phyloP scores from a whole-genome alignment of 2,113 vertebrate species.

The Tupaia chinensis region DNA sequence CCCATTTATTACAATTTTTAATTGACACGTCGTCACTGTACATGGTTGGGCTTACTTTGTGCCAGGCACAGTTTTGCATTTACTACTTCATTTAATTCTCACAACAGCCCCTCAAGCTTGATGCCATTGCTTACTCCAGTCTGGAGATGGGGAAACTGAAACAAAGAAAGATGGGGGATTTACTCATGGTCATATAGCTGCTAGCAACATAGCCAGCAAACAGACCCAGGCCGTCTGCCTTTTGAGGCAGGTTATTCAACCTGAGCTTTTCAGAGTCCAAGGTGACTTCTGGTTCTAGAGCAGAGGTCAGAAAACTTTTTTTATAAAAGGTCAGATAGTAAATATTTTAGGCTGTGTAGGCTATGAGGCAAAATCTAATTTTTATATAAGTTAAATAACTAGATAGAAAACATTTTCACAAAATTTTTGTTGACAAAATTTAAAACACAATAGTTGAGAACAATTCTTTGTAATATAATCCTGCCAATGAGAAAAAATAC shows the following conservation, averaged over 20 bases:
- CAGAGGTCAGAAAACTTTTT: background rate
- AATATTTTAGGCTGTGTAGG: background rate
- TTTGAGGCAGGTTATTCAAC: background rate
- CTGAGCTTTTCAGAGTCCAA: background rate
- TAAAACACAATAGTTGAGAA: conserved; percentile 14
- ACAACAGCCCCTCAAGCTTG: background rate
- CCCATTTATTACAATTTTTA: too few relatives aligned
- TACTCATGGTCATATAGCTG: background rate
- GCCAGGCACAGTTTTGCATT: background rate
- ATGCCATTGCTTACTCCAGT: background rate
- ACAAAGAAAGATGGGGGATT: background rate
- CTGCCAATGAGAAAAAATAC: background rate
- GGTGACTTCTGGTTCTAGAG: background rate
- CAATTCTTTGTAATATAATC: background rate
- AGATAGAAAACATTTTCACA: background rate
- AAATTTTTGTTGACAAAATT: conserved; percentile 46
- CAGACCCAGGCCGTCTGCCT: background rate
- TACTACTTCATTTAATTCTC: background rate
- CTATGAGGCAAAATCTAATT: conserved; percentile 28
- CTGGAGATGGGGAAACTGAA: background rate
- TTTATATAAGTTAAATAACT: background rate
- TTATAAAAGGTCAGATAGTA: background rate
- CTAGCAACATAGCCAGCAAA: background rate
- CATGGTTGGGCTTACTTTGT: background rate
- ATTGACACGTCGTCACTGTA: too few relatives aligned